Base-by-base conservation (phyloP, 2,113 vertebrate genomes). In the Platanista minor region DNA sequence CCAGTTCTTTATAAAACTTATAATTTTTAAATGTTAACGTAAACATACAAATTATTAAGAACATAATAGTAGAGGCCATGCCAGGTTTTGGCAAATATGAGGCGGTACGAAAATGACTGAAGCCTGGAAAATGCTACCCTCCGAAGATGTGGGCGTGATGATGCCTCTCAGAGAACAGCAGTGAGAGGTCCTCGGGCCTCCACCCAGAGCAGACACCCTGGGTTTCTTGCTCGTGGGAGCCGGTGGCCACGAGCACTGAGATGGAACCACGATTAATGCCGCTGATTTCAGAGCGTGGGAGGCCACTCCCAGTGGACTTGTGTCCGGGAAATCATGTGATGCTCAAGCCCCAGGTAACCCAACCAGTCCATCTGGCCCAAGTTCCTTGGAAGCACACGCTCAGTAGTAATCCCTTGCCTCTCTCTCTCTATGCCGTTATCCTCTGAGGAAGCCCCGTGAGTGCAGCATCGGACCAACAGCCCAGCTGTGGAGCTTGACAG, bases 401-500 rank as follows among this genome's bases (percentile, higher is more conserved):
- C 27, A 3, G 0, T 7, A 25, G 20, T 10, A 49, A 18, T 21
- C 61, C 43, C 20, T 33, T 15, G 8, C 13, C 64, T 72, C 33
- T 0, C 0, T 9, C 61, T 36, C 61, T 36, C 77, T 20, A 10
- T n/a, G 46, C 62, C 39, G 2, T 64, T 8, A 29, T n/a, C 67
- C 57, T 62, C 69, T 9, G 84, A 92, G 59, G 33, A 91, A 77
- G 52, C 43, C 14, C 31, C 5, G 7, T 13, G 12, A 85, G 8
- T 5, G 14, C 31, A n/a, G 80, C 88, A 25, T 2, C 39, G 85
- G 64, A 49, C 91, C 62, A 39, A 89, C 43, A 80, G 88, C 54
- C 95, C 67, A 62, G 74, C 87, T 80, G 93, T 90, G 90, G 8
- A 20, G 43, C 46, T n/a, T 85, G 90, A 95, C 95, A 95, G 81